These are phyloP conservation scores for Lagocephalus sceleratus DNA, from an alignment of 2,797 vertebrate species.

Conservation along the genomic window DNA sequence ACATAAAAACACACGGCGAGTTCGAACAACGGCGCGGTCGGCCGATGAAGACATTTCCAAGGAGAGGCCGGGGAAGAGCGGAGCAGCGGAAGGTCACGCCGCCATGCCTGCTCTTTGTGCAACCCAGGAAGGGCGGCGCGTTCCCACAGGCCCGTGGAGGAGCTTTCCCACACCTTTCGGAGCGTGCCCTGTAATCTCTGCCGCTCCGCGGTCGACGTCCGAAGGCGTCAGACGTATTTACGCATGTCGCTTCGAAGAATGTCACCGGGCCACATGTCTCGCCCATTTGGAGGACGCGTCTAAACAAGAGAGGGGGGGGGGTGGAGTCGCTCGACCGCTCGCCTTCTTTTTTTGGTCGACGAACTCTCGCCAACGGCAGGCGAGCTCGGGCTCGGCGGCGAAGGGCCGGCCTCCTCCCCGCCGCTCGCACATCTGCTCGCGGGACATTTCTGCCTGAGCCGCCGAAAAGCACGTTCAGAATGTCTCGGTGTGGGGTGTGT, in stretches of 20 bases:
- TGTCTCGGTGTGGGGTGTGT: constrained; percentile 54
- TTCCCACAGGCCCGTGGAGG: constrained; percentile 12
- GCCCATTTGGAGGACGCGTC: constrained; percentile 4
- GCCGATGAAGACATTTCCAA: constrained; percentile 6
- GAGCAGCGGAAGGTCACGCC: too few relatives aligned
- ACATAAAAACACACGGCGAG: too few relatives aligned
- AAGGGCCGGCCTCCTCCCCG: background rate
- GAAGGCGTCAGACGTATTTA: constrained; percentile 34
- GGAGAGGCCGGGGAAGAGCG: constrained; percentile 1
- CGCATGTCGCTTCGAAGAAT: constrained; percentile 56
- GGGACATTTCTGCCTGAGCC: constrained; percentile 2
- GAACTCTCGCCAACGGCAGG: too few relatives aligned
- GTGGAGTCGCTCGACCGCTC: background rate
- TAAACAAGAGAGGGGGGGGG: too few relatives aligned
- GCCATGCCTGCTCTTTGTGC: too few relatives aligned
- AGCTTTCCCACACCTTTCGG: constrained; percentile 14
- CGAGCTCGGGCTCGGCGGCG: too few relatives aligned
- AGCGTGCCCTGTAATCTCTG: background rate
- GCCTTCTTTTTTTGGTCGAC: too few relatives aligned
- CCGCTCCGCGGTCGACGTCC: constrained; percentile 23
- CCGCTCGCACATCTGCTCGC: constrained; percentile 1
- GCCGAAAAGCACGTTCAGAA: background rate
- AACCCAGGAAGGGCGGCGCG: too few relatives aligned
- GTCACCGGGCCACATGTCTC: constrained; percentile 45
- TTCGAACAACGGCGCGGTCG: too few relatives aligned